Evolutionary conservation across 2,797 vertebrate species (phyloP).

Genomic region (Hypotaenidia okinawae): DNA sequence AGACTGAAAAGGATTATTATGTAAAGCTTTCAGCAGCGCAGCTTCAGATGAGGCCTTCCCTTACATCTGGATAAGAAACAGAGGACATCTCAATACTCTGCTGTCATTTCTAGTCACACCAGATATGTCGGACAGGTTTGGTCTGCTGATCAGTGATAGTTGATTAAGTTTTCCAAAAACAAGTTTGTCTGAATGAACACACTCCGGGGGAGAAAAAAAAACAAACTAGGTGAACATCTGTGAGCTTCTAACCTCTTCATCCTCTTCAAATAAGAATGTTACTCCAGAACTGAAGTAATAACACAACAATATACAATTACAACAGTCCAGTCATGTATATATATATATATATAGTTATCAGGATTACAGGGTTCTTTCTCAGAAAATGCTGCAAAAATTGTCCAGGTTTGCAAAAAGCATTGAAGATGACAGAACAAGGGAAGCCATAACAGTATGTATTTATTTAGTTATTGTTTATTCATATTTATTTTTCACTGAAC

Average conservation of each 20-base stretch:
- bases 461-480: background rate
- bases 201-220: rapidly evolving
- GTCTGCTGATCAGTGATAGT: background rate
- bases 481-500: background rate
- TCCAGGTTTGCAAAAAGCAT: background rate
- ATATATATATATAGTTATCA: background rate
- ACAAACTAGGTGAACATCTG: background rate
- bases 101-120: background rate
- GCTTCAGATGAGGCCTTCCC: background rate
- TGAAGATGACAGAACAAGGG: background rate
- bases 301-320: background rate
- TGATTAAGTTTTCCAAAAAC: background rate
- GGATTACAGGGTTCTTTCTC: background rate
- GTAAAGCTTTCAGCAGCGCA: background rate
- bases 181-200: background rate
- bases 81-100: background rate
- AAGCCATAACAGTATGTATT: rapidly evolving
- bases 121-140: background rate
- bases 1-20: background rate
- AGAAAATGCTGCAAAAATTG: background rate
- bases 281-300: background rate
- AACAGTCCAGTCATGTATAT: background rate
- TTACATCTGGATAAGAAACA: background rate
- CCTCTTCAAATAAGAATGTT: background rate
- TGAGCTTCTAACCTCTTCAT: background rate